Evolutionary conservation across 2,797 vertebrate genomes (phyloP).

Genomic region (Halcyon chelicuti): DNA sequence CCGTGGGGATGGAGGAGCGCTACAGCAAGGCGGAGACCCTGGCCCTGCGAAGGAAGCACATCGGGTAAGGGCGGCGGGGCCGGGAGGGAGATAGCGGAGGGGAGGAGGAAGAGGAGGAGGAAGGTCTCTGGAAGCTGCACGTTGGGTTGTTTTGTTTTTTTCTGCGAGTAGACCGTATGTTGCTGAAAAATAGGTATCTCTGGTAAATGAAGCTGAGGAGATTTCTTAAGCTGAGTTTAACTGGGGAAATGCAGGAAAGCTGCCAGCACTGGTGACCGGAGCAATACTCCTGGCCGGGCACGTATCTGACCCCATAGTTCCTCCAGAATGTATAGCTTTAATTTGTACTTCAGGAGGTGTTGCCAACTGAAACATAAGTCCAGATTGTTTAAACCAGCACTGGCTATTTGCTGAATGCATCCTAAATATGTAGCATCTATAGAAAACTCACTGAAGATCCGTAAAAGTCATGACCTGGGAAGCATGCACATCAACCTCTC

Average conservation of each 20-base stretch:
- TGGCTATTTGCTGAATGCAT: not conserved
- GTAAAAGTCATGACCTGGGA: not conserved
- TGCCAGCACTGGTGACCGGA: not conserved
- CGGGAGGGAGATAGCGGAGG: not conserved
- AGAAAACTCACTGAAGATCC: not conserved
- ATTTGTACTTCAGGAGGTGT: not conserved
- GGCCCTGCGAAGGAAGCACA: slow-evolving; percentile 86
- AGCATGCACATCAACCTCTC: accelerated
- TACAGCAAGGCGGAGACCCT: slow-evolving; percentile 88
- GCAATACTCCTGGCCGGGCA: not conserved
- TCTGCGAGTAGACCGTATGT: not conserved
- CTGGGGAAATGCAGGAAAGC: not conserved
- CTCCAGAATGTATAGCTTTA: not conserved
- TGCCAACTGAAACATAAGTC: not conserved
- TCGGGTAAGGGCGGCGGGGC: slow-evolving; percentile 81
- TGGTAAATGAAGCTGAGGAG: not conserved
- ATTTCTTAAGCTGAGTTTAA: not conserved
- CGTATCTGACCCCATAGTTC: accelerated
- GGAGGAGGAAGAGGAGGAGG: not conserved
- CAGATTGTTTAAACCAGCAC: not conserved
- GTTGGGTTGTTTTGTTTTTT: too few species aligned
- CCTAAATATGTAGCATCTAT: not conserved
- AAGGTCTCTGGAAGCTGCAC: not conserved
- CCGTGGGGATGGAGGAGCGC: slow-evolving; percentile 74
- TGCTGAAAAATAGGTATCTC: not conserved